phyloP scores from a whole-genome alignment of 2,797 vertebrate genomes.

The Amniataba percoides region DNA sequence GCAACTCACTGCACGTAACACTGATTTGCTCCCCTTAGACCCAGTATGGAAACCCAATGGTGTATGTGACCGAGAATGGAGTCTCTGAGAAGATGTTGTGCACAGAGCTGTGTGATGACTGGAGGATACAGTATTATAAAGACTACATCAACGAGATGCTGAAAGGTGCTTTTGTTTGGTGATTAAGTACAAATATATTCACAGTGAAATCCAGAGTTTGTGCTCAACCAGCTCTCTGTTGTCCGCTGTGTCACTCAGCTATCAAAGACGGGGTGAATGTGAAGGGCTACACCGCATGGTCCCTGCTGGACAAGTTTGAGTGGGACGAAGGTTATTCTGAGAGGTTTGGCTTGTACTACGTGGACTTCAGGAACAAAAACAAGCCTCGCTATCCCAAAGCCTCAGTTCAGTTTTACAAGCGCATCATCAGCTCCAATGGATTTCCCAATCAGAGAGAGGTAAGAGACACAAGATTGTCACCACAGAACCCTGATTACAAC shows the following conservation, averaged over 20 bases:
- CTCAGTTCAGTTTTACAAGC: slow-evolving; percentile 92
- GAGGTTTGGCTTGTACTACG: slow-evolving; percentile 93
- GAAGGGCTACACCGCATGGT: slow-evolving; percentile 94
- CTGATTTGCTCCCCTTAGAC: slow-evolving; percentile 80
- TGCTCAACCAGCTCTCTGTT: neutral
- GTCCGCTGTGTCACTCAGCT: slow-evolving; percentile 79
- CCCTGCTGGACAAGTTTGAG: slow-evolving; percentile 95
- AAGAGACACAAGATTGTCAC: neutral
- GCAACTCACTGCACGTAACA: neutral
- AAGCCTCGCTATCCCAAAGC: slow-evolving; percentile 95
- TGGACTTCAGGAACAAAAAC: slow-evolving; percentile 91
- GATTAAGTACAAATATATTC: neutral
- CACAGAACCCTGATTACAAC: neutral
- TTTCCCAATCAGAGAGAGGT: slow-evolving; percentile 94
- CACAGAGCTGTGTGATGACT: slow-evolving; percentile 92
- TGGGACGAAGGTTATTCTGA: slow-evolving; percentile 95
- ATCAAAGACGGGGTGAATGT: slow-evolving; percentile 94
- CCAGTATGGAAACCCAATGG: slow-evolving; percentile 92
- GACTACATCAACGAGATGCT: slow-evolving; percentile 93
- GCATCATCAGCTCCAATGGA: slow-evolving; percentile 90
- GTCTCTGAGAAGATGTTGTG: slow-evolving; percentile 90
- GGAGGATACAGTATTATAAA: slow-evolving; percentile 93
- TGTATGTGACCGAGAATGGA: slow-evolving; percentile 95
- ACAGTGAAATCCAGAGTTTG: neutral
- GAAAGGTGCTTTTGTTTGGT: slow-evolving; percentile 70